These are phyloP conservation scores for Caenorhabditis panamensis DNA, from an alignment of 2,888 invertebrate species.

Conservation along the genomic window DNA sequence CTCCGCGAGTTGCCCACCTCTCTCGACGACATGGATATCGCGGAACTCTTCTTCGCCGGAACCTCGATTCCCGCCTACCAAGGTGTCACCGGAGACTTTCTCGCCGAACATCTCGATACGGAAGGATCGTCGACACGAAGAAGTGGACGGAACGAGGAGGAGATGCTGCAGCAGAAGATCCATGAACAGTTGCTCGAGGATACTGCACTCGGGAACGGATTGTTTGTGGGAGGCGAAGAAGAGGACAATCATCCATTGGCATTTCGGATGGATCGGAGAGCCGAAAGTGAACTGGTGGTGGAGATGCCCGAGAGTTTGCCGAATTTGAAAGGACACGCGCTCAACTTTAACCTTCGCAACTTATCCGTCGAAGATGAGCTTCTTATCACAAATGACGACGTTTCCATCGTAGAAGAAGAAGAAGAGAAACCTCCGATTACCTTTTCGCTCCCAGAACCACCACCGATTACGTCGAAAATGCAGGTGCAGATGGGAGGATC, in stretches of 20 bases:
- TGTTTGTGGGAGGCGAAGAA: background rate
- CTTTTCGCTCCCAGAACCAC: conserved; percentile 14
- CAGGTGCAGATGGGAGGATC: conserved; percentile 37
- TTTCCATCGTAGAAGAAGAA: conserved; percentile 4
- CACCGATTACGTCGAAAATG: conserved; percentile 18
- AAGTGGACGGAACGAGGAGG: conserved; percentile 30
- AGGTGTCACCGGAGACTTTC: conserved; percentile 34
- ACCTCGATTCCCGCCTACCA: conserved; percentile 39
- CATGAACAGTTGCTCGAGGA: conserved; percentile 55
- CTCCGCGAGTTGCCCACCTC: conserved; percentile 14
- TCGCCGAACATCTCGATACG: background rate
- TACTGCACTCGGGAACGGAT: conserved; percentile 32
- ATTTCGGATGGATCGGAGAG: conserved; percentile 38
- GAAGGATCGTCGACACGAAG: conserved; percentile 12
- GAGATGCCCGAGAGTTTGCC: conserved; percentile 68
- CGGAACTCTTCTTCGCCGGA: conserved; percentile 46
- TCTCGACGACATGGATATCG: conserved; percentile 15
- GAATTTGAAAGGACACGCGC: conserved; percentile 64
- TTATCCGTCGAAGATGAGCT: conserved; percentile 23
- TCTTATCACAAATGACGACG: conserved; percentile 16
- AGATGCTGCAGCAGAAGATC: conserved; percentile 9
- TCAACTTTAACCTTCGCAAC: conserved; percentile 40
- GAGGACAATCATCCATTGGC: conserved; percentile 64
- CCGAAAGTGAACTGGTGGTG: conserved; percentile 31
- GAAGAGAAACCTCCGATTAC: background rate